Conservation (phyloP, 2,888 invertebrate genomes). For the Tupiocoris notatus region DNA sequence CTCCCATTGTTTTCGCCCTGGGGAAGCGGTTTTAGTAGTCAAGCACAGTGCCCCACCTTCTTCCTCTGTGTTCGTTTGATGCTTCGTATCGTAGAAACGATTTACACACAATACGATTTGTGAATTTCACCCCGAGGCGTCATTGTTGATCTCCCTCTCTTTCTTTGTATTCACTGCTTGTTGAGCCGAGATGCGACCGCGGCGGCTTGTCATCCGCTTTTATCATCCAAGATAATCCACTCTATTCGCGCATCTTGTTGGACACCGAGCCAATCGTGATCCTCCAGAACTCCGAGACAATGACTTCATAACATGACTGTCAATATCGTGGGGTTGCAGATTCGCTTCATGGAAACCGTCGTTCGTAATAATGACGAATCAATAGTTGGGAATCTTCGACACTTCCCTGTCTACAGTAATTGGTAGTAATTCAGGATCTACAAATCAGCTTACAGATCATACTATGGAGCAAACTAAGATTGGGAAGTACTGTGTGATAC, state of each 20-base stretch:
- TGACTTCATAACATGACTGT: neutral
- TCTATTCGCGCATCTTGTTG: neutral
- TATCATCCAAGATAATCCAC: neutral
- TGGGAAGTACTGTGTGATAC: too few species aligned
- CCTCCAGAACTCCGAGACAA: neutral
- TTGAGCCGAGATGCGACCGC: neutral
- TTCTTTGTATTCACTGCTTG: slow-evolving; percentile 39
- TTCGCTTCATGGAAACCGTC: too few species aligned
- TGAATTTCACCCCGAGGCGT: slow-evolving; percentile 42
- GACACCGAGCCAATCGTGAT: neutral
- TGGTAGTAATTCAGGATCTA: too few species aligned
- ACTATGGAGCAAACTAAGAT: too few species aligned
- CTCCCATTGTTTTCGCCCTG: slow-evolving; percentile 36
- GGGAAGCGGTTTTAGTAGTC: slow-evolving; percentile 39
- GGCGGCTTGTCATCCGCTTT: neutral
- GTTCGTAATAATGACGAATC: too few species aligned
- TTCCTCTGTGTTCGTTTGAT: slow-evolving; percentile 18
- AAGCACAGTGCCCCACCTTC: slow-evolving; percentile 40
- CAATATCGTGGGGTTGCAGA: too few species aligned
- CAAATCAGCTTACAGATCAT: too few species aligned
- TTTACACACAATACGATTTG: slow-evolving; percentile 44
- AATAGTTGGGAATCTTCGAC: too few species aligned
- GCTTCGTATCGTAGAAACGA: slow-evolving; percentile 7
- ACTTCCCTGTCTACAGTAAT: too few species aligned
- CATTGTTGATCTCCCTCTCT: slow-evolving; percentile 21